phyloP scores from a whole-genome alignment of 2,888 invertebrate genomes.

The Diaperis boleti region DNA sequence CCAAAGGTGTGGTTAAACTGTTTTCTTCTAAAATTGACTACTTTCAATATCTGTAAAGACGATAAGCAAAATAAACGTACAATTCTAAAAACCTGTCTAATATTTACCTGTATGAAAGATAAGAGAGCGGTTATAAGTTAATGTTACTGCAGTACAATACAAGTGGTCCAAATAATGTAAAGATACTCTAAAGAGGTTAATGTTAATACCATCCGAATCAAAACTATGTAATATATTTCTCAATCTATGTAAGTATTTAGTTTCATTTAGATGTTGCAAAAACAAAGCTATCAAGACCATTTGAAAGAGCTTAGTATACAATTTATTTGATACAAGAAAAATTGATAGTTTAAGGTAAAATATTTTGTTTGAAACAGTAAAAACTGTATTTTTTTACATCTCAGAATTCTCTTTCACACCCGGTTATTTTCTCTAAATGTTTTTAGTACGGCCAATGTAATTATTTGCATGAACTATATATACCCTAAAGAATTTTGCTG shows the following conservation, averaged over 20 bases:
- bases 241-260: constrained; percentile 24
- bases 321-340: constrained; percentile 41
- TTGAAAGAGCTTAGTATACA: constrained; percentile 31
- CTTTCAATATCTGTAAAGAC: constrained; percentile 31
- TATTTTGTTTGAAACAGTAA: constrained; percentile 28
- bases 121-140: background rate
- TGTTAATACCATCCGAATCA: no score
- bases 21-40: constrained; percentile 27
- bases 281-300: constrained; percentile 24
- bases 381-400: constrained; percentile 1
- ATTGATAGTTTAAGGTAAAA: constrained; percentile 47
- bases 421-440: constrained; percentile 12
- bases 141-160: background rate
- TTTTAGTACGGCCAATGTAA: constrained; percentile 25
- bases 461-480: constrained; percentile 26
- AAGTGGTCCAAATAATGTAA: constrained; percentile 16
- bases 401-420: constrained; percentile 15
- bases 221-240: no score
- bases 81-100: constrained; percentile 46
- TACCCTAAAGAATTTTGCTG: constrained; percentile 31
- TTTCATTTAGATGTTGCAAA: constrained; percentile 19
- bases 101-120: constrained; percentile 38
- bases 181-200: background rate
- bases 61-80: constrained; percentile 46
- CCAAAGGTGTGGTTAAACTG: constrained; percentile 44